A percentile compares a stretch with the other conserved stretches of the same genome.
phyloP scores from a whole-genome alignment of 2,888 invertebrate genomes.

The Lucinisca nassula region DNA sequence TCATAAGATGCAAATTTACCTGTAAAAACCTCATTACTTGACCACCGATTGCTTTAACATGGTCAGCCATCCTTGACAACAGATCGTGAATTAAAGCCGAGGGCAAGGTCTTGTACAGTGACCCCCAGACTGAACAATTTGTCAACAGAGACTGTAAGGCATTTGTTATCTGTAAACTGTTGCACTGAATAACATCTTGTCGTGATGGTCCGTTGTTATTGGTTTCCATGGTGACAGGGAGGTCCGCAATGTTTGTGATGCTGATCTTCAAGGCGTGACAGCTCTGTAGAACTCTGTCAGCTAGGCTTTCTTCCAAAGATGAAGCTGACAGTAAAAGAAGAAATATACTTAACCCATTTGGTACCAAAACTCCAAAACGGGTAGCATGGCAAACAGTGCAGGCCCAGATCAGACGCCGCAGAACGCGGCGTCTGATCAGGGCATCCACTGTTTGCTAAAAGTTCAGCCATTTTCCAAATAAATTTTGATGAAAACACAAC shows the following conservation, averaged over 20 bases:
- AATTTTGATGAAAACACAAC: too few relatives aligned
- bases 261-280: slow-evolving; percentile 50
- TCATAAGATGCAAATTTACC: slow-evolving; percentile 76
- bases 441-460: too few relatives aligned
- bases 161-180: slow-evolving; percentile 66
- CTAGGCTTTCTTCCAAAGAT: slow-evolving; percentile 78
- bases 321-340: slow-evolving; percentile 36
- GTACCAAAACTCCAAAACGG: too few relatives aligned
- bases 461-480: too few relatives aligned
- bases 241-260: slow-evolving; percentile 31
- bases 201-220: slow-evolving; percentile 36
- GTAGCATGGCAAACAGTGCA: too few relatives aligned
- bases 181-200: slow-evolving; percentile 21
- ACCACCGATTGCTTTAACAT: slow-evolving; percentile 77
- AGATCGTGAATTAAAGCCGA: slow-evolving; percentile 81
- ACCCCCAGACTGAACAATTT: slow-evolving; percentile 77
- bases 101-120: slow-evolving; percentile 74
- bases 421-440: too few relatives aligned
- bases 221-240: slow-evolving; percentile 44
- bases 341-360: too few relatives aligned
- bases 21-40: slow-evolving; percentile 82
- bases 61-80: slow-evolving; percentile 72
- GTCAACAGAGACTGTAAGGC: slow-evolving; percentile 76
- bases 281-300: slow-evolving; percentile 79
- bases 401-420: too few relatives aligned